phyloP scores from a whole-genome alignment of 2,797 vertebrate genomes.

The Sebastes taczanowskii region DNA sequence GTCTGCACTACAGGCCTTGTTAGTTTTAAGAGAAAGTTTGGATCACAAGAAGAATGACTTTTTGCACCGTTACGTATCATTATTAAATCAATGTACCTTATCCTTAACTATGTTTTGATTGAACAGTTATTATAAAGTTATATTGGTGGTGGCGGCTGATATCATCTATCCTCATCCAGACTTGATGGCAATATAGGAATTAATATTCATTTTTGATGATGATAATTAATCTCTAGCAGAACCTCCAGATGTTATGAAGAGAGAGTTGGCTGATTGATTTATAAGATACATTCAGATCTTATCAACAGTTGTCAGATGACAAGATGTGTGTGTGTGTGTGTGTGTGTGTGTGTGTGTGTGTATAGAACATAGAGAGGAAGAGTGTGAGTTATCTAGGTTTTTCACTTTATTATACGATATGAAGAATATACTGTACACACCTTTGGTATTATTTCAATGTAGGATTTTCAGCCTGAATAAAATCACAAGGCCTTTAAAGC shows the following conservation, averaged over 20 bases:
- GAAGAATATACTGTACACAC: not conserved
- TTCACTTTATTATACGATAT: not conserved
- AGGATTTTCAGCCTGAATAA: not conserved
- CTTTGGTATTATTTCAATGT: not conserved
- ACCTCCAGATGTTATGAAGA: conserved; percentile 3
- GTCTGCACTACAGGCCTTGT: too few species aligned
- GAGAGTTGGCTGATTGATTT: conserved; percentile 5
- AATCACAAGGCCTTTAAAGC: not conserved
- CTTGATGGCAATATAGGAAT: conserved; percentile 13
- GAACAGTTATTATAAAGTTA: conserved; percentile 23
- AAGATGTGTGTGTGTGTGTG: too few species aligned
- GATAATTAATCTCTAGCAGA: conserved; percentile 38
- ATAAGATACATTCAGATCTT: conserved; percentile 5
- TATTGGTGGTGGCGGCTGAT: not conserved
- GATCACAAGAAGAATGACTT: not conserved
- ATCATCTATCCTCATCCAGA: conserved; percentile 2
- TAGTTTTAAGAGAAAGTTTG: not conserved
- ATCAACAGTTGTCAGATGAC: not conserved
- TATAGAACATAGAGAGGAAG: not conserved
- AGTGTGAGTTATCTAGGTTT: not conserved
- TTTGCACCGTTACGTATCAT: not conserved
- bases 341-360: not conserved
- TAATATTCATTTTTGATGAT: conserved; percentile 34
- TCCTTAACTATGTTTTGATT: conserved; percentile 9
- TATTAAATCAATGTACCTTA: not conserved